These are phyloP conservation scores for Linyphia triangularis DNA, from an alignment of 2,888 invertebrate genomes.

Conservation along the genomic window DNA sequence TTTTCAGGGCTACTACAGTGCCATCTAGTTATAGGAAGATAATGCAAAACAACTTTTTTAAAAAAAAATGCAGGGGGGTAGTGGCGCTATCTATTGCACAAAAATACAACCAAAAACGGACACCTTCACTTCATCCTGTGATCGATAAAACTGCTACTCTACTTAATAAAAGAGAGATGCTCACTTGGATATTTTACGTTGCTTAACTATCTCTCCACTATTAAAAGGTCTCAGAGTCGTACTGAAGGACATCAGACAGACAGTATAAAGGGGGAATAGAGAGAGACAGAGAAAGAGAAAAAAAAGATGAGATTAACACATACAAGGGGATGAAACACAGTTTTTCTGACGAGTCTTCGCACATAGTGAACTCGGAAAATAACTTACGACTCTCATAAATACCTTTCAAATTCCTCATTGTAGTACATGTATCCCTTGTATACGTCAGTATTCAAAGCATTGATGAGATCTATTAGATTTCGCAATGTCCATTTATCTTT, in stretches of 20 bases:
- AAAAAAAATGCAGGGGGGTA: not conserved
- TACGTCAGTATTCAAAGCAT: constrained; percentile 82
- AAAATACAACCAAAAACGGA: not conserved
- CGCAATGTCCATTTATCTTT: constrained; percentile 82
- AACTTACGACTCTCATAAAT: constrained; percentile 79
- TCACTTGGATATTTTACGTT: constrained; percentile 60
- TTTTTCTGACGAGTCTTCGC: constrained; percentile 16
- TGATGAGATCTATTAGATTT: constrained; percentile 90
- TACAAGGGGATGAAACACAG: constrained; percentile 31
- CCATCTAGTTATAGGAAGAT: not conserved
- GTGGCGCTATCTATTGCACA: constrained; percentile 17
- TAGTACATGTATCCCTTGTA: constrained; percentile 79
- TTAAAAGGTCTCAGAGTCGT: constrained; percentile 39
- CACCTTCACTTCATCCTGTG: not conserved
- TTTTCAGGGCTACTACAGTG: too few species aligned
- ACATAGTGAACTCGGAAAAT: constrained; percentile 34
- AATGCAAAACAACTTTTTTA: not conserved
- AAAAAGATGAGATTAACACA: constrained; percentile 26
- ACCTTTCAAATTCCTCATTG: constrained; percentile 87
- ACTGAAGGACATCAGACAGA: constrained; percentile 36
- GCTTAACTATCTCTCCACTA: constrained; percentile 52
- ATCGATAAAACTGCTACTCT: constrained; percentile 47
- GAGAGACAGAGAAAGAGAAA: constrained; percentile 29
- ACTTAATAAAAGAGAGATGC: constrained; percentile 61
- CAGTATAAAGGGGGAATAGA: constrained; percentile 25